Evolutionary conservation across 2,888 invertebrate species (phyloP).

Genomic region (Pseudeuparius sepicola): DNA sequence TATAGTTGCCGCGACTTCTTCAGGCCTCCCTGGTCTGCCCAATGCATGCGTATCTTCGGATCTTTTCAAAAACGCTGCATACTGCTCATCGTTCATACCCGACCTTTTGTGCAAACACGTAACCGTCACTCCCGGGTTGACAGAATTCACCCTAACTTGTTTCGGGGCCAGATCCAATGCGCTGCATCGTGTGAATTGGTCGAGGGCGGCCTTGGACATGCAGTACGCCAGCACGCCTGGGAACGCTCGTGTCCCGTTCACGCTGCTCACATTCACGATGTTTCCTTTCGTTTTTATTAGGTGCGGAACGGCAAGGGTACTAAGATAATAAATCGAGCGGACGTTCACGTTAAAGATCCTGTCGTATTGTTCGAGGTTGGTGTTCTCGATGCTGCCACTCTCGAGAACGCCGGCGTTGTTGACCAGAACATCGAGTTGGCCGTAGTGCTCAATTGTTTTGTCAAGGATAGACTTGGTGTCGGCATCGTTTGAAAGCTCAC

Average conservation of each 20-base stretch:
- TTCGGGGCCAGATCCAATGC: conserved; percentile 78
- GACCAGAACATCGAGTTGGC: conserved; percentile 70
- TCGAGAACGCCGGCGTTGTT: conserved; percentile 69
- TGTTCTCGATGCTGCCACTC: conserved; percentile 74
- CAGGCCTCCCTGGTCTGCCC: conserved; percentile 71
- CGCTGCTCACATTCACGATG: conserved; percentile 92
- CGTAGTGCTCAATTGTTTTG: conserved; percentile 62
- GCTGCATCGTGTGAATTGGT: conserved; percentile 88
- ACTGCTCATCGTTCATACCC: conserved; percentile 74
- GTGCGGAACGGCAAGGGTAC: conserved; percentile 80
- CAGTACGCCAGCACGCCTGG: conserved; percentile 84
- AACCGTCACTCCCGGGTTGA: conserved; percentile 87
- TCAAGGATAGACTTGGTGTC: conserved; percentile 64
- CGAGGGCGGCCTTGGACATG: conserved; percentile 87
- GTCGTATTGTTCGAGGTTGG: conserved; percentile 80
- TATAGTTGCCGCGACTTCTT: conserved; percentile 84
- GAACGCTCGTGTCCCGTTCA: conserved; percentile 84
- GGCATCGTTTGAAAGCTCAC: conserved; percentile 62
- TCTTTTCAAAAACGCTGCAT: conserved; percentile 74
- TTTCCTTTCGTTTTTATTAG: conserved; percentile 73
- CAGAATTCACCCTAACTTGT: conserved; percentile 80
- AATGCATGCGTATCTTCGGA: conserved; percentile 85
- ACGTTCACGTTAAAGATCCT: conserved; percentile 83
- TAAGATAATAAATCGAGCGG: conserved; percentile 70
- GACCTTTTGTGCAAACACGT: conserved; percentile 75